phyloP scores from a whole-genome alignment of 2,888 invertebrate genomes.

The Panopea generosa region DNA sequence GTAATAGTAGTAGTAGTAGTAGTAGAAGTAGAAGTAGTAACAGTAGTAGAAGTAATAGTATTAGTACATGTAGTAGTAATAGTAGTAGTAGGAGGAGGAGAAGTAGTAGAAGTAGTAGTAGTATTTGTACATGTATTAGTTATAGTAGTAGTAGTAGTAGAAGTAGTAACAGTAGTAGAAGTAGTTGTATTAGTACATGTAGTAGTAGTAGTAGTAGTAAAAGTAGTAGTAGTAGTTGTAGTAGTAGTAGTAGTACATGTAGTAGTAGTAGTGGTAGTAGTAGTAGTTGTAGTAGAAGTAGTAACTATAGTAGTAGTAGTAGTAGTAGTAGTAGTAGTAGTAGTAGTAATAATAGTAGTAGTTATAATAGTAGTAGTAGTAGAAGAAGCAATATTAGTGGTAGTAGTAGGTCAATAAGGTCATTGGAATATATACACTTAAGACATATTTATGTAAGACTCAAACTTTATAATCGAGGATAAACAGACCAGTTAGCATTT shows the following conservation, averaged over 20 bases:
- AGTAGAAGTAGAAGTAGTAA: conserved; percentile 15
- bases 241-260: conserved; percentile 9
- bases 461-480: no score
- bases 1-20: no score
- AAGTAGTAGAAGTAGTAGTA: conserved; percentile 10
- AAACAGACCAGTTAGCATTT: no score
- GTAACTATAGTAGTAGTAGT: conserved; percentile 13
- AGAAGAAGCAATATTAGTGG: no score
- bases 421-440: no score
- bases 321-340: conserved; percentile 19
- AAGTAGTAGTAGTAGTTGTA: conserved; percentile 9
- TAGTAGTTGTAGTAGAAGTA: conserved; percentile 15
- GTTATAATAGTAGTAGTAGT: conserved; percentile 12
- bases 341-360: conserved; percentile 5
- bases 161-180: conserved; percentile 11
- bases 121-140: not conserved
- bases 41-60: no score
- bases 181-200: no score
- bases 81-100: no score
- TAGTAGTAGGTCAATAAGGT: no score
- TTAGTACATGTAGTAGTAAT: no score
- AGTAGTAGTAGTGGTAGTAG: conserved; percentile 3
- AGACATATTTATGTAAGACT: no score
- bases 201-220: conserved; percentile 1
- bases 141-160: conserved; percentile 2